Percentiles rank a stretch among this genome's conserved stretches.
Conservation (phyloP, 1,140 invertebrate genomes). For the Olivierus martensii region DNA sequence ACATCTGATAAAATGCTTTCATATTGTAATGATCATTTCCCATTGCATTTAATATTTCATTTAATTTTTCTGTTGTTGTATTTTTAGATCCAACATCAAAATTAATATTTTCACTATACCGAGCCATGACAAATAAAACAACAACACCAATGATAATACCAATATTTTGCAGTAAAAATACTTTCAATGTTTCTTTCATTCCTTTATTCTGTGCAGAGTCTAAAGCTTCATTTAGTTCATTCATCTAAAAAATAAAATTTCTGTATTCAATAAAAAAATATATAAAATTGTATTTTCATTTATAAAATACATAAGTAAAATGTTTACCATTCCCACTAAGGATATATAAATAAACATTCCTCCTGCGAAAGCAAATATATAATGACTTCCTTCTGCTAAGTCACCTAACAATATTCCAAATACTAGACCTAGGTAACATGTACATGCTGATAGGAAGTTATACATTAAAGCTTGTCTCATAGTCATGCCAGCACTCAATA, state of each 20-base stretch:
- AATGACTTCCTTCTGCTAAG: constrained; percentile 32
- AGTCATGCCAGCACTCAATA: constrained; percentile 50
- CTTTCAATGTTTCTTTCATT: constrained; percentile 25
- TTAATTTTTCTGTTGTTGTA: no score
- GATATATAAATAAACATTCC: constrained; percentile 53
- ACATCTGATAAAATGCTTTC: no score
- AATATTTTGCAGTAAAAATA: constrained; percentile 36
- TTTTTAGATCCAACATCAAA: constrained; percentile 9
- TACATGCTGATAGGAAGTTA: constrained; percentile 52
- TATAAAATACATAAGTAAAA: no score
- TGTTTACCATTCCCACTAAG: constrained; percentile 45
- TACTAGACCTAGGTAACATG: constrained; percentile 47
- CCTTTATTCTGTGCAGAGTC: constrained; percentile 32
- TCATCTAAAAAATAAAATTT: constrained; percentile 27
- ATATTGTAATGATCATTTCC: no score
- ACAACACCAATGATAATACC: constrained; percentile 33
- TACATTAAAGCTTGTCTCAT: constrained; percentile 46
- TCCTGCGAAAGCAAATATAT: constrained; percentile 44
- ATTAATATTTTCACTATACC: constrained; percentile 22
- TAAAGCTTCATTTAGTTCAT: constrained; percentile 35
- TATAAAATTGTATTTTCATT: no score
- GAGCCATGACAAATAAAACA: constrained; percentile 33
- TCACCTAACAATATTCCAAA: constrained; percentile 43
- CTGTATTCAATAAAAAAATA: no score
- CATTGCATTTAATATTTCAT: no score